Evolutionary conservation across 2,888 invertebrate genomes (phyloP).

Genomic region (Heliothis peltigera): DNA sequence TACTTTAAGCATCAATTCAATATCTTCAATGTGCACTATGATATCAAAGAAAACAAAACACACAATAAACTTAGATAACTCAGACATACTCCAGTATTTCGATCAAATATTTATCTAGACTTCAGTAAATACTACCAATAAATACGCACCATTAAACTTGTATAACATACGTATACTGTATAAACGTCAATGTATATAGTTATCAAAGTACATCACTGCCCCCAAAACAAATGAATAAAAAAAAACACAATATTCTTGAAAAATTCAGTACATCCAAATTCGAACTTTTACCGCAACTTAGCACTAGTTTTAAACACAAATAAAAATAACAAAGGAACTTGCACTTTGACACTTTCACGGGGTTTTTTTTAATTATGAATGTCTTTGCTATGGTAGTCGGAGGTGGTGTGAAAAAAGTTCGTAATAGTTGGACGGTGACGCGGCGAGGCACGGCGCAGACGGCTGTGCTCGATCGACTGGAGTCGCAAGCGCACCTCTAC

Average conservation of each 20-base stretch:
- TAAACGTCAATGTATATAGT: constrained; percentile 57
- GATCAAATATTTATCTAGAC: constrained; percentile 57
- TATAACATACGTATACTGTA: constrained; percentile 25
- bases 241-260: constrained; percentile 64
- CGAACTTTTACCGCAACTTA: constrained; percentile 82
- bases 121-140: constrained; percentile 49
- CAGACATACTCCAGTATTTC: constrained; percentile 37
- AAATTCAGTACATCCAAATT: constrained; percentile 72
- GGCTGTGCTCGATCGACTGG: constrained; percentile 85
- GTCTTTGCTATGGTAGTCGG: constrained; percentile 66
- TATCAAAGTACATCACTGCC: constrained; percentile 52
- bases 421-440: constrained; percentile 72
- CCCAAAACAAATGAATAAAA: constrained; percentile 35
- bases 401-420: constrained; percentile 74
- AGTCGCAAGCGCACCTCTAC: constrained; percentile 83
- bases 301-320: constrained; percentile 74
- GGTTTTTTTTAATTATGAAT: constrained; percentile 55
- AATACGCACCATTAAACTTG: constrained; percentile 60
- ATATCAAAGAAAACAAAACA: constrained; percentile 43
- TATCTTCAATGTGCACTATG: constrained; percentile 20
- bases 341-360: constrained; percentile 72
- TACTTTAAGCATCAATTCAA: neutral
- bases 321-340: constrained; percentile 52
- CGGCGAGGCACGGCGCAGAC: constrained; percentile 76
- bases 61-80: constrained; percentile 50